Evolutionary conservation across 2,113 vertebrate genomes (phyloP).

Genomic region (Onychostruthus taczanowskii): DNA sequence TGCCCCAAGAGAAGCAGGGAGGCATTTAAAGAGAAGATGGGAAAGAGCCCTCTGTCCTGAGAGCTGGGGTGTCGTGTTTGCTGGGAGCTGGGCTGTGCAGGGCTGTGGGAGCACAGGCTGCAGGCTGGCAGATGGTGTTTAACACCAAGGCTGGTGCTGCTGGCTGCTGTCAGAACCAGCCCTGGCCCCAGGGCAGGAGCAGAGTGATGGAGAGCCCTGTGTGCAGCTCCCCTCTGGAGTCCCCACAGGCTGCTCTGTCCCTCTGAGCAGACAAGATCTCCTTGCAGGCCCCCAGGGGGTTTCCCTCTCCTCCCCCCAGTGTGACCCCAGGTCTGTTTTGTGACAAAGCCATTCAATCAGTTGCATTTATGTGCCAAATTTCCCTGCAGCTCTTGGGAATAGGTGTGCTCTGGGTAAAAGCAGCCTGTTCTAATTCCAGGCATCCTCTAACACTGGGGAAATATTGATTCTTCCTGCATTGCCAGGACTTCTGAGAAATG

Average conservation of each 20-base stretch:
- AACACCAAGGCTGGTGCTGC: not conserved
- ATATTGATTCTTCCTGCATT: not conserved
- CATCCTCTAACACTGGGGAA: not conserved
- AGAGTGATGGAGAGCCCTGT: not conserved
- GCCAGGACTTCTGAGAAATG: not conserved
- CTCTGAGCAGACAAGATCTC: not conserved
- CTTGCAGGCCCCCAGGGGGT: accelerated
- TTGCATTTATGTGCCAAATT: not conserved
- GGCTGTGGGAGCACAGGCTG: not conserved
- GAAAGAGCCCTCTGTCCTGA: not conserved
- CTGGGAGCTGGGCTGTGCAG: not conserved
- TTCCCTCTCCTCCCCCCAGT: accelerated
- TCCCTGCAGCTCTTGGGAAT: not conserved
- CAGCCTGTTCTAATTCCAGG: not conserved
- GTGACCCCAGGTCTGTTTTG: not conserved
- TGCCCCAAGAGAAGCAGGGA: not conserved
- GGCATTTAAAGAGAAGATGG: not conserved
- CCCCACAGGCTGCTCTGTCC: accelerated
- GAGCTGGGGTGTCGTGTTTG: not conserved
- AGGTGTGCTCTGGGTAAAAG: not conserved
- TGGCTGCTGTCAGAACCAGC: not conserved
- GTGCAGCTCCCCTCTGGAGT: not conserved
- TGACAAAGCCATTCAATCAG: not conserved
- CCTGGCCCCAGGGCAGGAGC: not conserved
- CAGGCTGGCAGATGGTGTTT: not conserved